Conservation (phyloP, 2,888 invertebrate species). For the Ditula angustiorana region DNA sequence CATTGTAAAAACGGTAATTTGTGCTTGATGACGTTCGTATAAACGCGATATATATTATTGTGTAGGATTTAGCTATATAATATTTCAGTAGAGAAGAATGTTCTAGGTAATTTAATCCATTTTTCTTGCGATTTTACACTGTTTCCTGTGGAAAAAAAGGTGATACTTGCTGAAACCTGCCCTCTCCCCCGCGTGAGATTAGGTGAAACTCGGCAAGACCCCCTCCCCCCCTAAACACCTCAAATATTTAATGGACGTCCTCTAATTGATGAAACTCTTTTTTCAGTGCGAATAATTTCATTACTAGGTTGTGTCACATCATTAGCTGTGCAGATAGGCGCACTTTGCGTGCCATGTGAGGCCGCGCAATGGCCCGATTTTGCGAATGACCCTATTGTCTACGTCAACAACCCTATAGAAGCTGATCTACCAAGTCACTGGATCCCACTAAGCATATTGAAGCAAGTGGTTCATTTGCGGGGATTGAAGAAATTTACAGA, state of each 20-base stretch:
- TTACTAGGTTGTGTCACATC: constrained; percentile 46
- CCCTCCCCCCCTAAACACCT: too few relatives aligned
- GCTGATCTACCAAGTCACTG: constrained; percentile 61
- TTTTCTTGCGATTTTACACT: too few relatives aligned
- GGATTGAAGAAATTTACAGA: neutral
- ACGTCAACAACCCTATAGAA: constrained; percentile 62
- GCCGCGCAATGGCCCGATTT: constrained; percentile 49
- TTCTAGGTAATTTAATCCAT: too few relatives aligned
- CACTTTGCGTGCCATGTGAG: constrained; percentile 20
- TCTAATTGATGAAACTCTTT: constrained; percentile 5
- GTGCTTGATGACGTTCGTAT: too few relatives aligned
- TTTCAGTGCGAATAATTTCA: constrained; percentile 56
- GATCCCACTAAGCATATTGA: constrained; percentile 58
- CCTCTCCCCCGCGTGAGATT: too few relatives aligned
- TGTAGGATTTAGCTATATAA: too few relatives aligned
- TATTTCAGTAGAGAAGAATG: too few relatives aligned
- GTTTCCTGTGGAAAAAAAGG: too few relatives aligned
- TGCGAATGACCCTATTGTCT: constrained; percentile 49
- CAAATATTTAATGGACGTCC: neutral
- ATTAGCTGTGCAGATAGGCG: constrained; percentile 42
- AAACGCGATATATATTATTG: too few relatives aligned
- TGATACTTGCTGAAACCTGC: too few relatives aligned
- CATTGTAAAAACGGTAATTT: too few relatives aligned
- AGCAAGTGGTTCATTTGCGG: constrained; percentile 39
- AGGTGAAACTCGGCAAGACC: too few relatives aligned